These are phyloP conservation scores for Pogona vitticeps DNA, from an alignment of 2,113 vertebrate species.

Conservation along the genomic window DNA sequence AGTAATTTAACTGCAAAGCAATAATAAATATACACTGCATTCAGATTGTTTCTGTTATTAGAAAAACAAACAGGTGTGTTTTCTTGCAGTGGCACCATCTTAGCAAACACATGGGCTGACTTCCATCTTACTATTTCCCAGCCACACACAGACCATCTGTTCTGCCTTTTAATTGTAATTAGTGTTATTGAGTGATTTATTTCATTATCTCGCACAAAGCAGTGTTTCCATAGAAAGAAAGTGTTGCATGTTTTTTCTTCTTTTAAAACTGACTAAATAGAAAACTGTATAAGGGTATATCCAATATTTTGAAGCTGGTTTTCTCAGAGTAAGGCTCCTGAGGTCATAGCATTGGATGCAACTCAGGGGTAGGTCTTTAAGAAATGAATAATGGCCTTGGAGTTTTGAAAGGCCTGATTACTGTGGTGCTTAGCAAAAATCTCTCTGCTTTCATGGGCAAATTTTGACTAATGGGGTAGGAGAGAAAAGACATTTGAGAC, in stretches of 20 bases:
- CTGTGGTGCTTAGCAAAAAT: background rate
- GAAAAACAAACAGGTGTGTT: slow-evolving; percentile 77
- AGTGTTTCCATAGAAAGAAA: slow-evolving; percentile 44
- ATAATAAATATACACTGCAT: slow-evolving; percentile 56
- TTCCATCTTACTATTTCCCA: slow-evolving; percentile 70
- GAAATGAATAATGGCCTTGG: background rate
- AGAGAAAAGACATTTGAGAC: background rate
- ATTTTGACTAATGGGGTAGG: background rate
- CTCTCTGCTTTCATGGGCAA: background rate
- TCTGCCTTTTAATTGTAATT: slow-evolving; percentile 78
- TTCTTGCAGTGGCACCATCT: slow-evolving; percentile 62
- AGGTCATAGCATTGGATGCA: background rate
- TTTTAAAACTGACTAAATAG: slow-evolving; percentile 31
- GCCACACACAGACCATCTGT: slow-evolving; percentile 79
- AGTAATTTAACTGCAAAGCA: slow-evolving; percentile 55
- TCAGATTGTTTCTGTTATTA: slow-evolving; percentile 61
- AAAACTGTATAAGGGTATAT: background rate
- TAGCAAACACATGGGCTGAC: slow-evolving; percentile 60
- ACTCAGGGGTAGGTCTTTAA: background rate
- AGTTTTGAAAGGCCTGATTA: background rate
- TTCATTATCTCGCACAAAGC: slow-evolving; percentile 67
- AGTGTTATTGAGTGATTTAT: slow-evolving; percentile 71
- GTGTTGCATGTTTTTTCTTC: slow-evolving; percentile 42
- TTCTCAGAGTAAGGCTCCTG: background rate
- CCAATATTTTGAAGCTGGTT: background rate